phyloP scores from a whole-genome alignment of 2,888 invertebrate species.

The Leptinotarsa peninsularis region DNA sequence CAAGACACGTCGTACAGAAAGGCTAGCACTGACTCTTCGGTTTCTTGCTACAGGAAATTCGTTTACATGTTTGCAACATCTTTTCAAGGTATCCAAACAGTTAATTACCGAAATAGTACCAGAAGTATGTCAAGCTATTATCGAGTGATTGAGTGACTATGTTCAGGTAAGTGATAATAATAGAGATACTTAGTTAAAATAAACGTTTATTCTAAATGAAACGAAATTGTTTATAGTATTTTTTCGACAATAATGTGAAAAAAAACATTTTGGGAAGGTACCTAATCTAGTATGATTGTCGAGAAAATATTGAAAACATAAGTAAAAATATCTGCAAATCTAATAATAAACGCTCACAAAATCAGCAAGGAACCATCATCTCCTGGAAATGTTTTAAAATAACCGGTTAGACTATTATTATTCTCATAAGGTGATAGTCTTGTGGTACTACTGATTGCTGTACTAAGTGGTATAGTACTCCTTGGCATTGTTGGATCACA shows the following conservation, averaged over 20 bases:
- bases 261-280: slow-evolving; percentile 5
- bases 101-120: slow-evolving; percentile 4
- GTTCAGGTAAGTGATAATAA: slow-evolving; percentile 22
- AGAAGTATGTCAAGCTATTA: slow-evolving; percentile 13
- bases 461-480: slow-evolving; percentile 16
- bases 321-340: slow-evolving; percentile 1
- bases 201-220: slow-evolving; percentile 15
- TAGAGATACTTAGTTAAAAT: slow-evolving; percentile 6
- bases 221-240: slow-evolving; percentile 9
- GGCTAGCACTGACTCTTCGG: slow-evolving; percentile 12
- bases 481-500: slow-evolving; percentile 13
- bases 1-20: slow-evolving; percentile 16
- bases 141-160: slow-evolving; percentile 9
- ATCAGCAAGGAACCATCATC: slow-evolving; percentile 1
- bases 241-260: neutral
- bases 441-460: slow-evolving; percentile 1
- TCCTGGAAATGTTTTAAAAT: slow-evolving; percentile 15
- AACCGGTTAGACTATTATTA: neutral
- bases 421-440: slow-evolving; percentile 1
- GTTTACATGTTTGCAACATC: slow-evolving; percentile 8
- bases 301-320: slow-evolving; percentile 1
- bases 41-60: slow-evolving; percentile 15
- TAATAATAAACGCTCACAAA: slow-evolving; percentile 20
- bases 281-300: slow-evolving; percentile 17
- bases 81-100: slow-evolving; percentile 16